Base-by-base conservation (phyloP, 2,888 invertebrate species). In the Marronus borbonicus region DNA sequence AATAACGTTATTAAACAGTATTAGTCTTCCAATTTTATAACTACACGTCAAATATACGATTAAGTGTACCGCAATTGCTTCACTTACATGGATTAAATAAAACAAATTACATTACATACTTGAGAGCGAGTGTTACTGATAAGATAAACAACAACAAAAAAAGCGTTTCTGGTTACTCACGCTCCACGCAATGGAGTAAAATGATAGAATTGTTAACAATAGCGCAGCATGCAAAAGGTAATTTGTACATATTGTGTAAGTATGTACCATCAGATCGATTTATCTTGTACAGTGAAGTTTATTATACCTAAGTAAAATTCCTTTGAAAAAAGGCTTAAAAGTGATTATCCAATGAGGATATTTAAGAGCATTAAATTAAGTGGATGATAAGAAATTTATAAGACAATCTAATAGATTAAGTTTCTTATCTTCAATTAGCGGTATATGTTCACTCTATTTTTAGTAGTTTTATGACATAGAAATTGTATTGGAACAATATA, bases 61-160 rank as follows among this genome's bases (percentile, higher is more conserved):
- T 44, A 10, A 12, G 10, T 44, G 44, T 44, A 44, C 44, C 12
- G 44, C 44, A 44, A 44, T 44, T 44, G 12, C 44, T 44, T 44
- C 44, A 44, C 44, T 8, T 44, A 44, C 12, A n/a, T 55, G 55
- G n/a, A 55, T n/a, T n/a, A 55, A 55, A 55, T 55, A 44, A 44
- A 44, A 10, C 44, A 44, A 44, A 44, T 44, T 44, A 44, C 44
- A 44, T 44, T 36, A 65, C n/a, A 31, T 65, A 65, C 39, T 65
- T 31, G 1, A 39, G 8, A 65, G 14, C 31, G n/a, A 65, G 39
- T 39, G 14, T n/a, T 14, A 0, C 39, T 52, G 60, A 60, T 60
- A 60, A 60, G 60, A 60, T 60, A 60, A 24, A 24, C 24, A 24
- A 24, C n/a, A 60, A 60, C 24, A 60, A 60, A 60, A 24, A 55